phyloP scores from a whole-genome alignment of 2,113 vertebrate genomes.

The Nettapus auritus region DNA sequence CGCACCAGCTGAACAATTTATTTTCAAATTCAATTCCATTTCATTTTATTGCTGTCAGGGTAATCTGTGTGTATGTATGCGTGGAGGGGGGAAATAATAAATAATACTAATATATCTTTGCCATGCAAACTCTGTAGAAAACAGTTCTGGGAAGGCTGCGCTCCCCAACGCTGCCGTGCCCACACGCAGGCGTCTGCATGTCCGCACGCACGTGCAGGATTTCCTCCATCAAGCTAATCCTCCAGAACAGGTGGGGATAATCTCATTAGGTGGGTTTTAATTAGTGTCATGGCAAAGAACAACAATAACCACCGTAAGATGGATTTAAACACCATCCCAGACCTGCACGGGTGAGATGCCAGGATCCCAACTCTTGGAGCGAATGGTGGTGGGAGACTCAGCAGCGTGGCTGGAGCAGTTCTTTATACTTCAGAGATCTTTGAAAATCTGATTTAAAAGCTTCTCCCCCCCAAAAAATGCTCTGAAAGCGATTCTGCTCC shows the following conservation, averaged over 20 bases:
- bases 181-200: neutral
- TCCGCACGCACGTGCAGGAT: neutral
- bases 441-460: conserved; percentile 35
- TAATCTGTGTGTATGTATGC: neutral
- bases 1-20: conserved; percentile 6
- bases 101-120: neutral
- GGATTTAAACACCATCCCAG: neutral
- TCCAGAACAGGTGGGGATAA: conserved; percentile 6
- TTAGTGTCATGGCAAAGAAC: neutral
- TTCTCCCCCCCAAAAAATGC: neutral
- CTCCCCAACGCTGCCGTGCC: accelerated
- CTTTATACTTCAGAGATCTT: neutral
- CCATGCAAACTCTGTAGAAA: neutral
- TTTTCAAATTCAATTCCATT: neutral
- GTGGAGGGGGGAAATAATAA: neutral
- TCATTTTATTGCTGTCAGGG: conserved; percentile 44
- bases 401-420: neutral
- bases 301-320: neutral
- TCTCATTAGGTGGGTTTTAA: conserved; percentile 46
- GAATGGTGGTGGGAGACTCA: neutral
- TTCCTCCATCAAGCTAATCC: conserved; percentile 13
- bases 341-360: neutral
- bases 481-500: neutral
- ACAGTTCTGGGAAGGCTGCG: neutral
- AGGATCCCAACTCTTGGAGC: neutral